Evolutionary conservation across 2,888 invertebrate species (phyloP).

Genomic region (Dugesia japonica): DNA sequence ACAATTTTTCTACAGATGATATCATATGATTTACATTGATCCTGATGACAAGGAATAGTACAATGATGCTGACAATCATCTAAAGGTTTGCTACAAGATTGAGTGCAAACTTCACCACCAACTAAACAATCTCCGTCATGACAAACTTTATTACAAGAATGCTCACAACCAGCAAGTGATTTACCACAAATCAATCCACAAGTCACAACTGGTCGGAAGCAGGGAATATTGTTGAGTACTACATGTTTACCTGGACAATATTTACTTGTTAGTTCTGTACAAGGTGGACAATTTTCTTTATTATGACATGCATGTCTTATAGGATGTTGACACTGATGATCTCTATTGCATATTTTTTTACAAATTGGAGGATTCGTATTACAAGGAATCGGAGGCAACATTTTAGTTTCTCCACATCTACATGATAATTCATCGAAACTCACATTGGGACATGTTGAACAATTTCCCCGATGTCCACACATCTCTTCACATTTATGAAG

Average conservation of each 20-base stretch:
- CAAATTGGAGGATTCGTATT: constrained; percentile 73
- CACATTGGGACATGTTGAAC: constrained; percentile 59
- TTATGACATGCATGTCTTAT: constrained; percentile 71
- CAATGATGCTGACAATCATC: constrained; percentile 69
- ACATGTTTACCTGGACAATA: constrained; percentile 59
- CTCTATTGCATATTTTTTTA: constrained; percentile 59
- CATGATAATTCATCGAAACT: constrained; percentile 58
- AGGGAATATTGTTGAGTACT: constrained; percentile 71
- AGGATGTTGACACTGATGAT: constrained; percentile 64
- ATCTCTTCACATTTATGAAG: constrained; percentile 69
- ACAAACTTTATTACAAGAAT: constrained; percentile 66
- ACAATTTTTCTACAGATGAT: neutral
- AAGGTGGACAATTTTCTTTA: constrained; percentile 61
- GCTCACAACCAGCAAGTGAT: constrained; percentile 63
- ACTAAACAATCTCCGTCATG: constrained; percentile 54
- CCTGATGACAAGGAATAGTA: constrained; percentile 42
- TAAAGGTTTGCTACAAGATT: constrained; percentile 61
- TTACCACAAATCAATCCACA: constrained; percentile 75
- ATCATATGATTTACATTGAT: neutral
- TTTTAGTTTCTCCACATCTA: constrained; percentile 69
- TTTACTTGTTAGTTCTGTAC: constrained; percentile 68
- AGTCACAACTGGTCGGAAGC: constrained; percentile 68
- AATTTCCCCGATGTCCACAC: constrained; percentile 63
- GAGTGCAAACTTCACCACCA: constrained; percentile 54
- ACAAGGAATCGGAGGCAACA: constrained; percentile 78